Conservation (phyloP, 2,888 invertebrate species). For the Diogma glabrata region DNA sequence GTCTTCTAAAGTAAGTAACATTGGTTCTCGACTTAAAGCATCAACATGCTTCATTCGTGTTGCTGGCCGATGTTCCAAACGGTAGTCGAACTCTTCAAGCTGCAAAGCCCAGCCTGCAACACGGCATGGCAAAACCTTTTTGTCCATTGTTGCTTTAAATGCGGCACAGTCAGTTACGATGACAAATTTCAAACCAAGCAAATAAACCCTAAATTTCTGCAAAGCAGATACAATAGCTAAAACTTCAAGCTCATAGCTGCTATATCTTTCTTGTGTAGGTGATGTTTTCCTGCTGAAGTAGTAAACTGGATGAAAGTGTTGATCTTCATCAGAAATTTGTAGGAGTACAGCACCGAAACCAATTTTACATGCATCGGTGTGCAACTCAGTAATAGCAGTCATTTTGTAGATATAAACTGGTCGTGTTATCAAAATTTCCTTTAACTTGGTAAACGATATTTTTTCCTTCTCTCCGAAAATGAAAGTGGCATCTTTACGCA, state of each 20-base stretch:
- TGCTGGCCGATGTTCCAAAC: conserved; percentile 28
- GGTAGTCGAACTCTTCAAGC: conserved; percentile 25
- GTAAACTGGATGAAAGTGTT: not conserved
- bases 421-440: too few relatives aligned
- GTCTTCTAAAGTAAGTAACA: too few relatives aligned
- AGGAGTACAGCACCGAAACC: not conserved
- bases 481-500: too few relatives aligned
- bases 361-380: not conserved
- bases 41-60: conserved; percentile 25
- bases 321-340: not conserved
- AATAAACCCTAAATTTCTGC: not conserved
- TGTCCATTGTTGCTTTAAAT: not conserved
- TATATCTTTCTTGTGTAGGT: not conserved
- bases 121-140: too few relatives aligned
- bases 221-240: not conserved
- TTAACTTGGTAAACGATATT: too few relatives aligned
- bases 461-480: too few relatives aligned
- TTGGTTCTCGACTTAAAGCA: conserved; percentile 25
- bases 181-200: not conserved
- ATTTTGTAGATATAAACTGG: too few relatives aligned
- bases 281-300: not conserved
- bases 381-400: too few relatives aligned
- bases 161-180: not conserved
- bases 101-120: conserved; percentile 27
- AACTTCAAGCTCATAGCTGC: not conserved